phyloP scores from a whole-genome alignment of 2,888 invertebrate genomes.

The Agrotis clavis region DNA sequence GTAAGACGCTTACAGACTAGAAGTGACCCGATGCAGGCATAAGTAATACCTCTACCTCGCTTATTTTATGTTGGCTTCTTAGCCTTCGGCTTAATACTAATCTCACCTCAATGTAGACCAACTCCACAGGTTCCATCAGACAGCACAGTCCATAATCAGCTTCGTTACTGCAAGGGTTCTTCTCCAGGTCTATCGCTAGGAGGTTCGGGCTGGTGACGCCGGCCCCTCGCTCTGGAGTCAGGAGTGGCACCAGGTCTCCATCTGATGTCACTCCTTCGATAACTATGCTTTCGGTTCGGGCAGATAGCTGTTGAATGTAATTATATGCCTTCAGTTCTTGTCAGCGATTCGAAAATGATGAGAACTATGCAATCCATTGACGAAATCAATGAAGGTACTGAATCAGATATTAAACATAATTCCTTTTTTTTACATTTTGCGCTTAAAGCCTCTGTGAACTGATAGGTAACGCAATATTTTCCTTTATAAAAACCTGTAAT shows the following conservation, averaged over 20 bases:
- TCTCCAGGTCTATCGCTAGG: slow-evolving; percentile 94
- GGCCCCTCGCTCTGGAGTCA: slow-evolving; percentile 86
- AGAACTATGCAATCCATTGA: too few species aligned
- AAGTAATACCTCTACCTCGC: too few species aligned
- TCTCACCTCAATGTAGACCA: slow-evolving; percentile 94
- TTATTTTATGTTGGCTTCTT: too few species aligned
- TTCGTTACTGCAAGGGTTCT: slow-evolving; percentile 92
- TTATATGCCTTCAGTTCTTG: neutral
- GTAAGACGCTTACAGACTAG: too few species aligned
- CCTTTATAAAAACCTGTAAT: neutral
- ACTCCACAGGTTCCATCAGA: slow-evolving; percentile 94
- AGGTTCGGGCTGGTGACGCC: slow-evolving; percentile 93
- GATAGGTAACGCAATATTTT: too few species aligned
- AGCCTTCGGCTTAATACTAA: too few species aligned
- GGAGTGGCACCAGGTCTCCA: slow-evolving; percentile 93
- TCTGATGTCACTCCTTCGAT: slow-evolving; percentile 94
- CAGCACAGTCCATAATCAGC: slow-evolving; percentile 93
- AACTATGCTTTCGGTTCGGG: slow-evolving; percentile 94
- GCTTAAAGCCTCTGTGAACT: too few species aligned
- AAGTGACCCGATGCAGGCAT: too few species aligned
- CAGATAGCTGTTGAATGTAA: slow-evolving; percentile 88
- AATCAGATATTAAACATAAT: too few species aligned
- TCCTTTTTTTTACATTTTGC: too few species aligned
- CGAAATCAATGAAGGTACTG: too few species aligned
- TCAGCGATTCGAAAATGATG: too few species aligned